A percentile compares a stretch with the other conserved stretches of the same genome.
These are phyloP conservation scores for Alces alces DNA, from an alignment of 2,113 vertebrate genomes.

Conservation along the genomic window DNA sequence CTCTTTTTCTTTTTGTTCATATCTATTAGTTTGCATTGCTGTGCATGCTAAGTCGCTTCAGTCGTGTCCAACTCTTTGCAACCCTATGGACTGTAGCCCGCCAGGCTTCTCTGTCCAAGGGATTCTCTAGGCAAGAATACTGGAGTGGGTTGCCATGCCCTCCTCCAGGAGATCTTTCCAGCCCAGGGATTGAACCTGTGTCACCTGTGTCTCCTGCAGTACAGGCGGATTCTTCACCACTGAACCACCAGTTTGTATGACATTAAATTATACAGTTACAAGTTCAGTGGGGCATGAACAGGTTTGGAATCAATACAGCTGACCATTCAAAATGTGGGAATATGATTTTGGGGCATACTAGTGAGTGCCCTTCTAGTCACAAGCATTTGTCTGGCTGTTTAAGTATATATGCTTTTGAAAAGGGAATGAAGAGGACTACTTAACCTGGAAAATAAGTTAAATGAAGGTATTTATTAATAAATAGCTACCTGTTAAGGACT, in stretches of 20 bases:
- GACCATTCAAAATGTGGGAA: background rate
- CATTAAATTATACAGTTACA: background rate
- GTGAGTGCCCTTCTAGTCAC: background rate
- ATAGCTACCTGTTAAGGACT: background rate
- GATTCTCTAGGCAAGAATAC: background rate
- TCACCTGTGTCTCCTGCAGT: background rate
- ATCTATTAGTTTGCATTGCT: background rate
- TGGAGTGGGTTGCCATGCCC: background rate
- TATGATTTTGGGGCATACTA: background rate
- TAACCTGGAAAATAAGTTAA: background rate
- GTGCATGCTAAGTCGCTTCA: background rate
- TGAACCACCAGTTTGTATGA: background rate
- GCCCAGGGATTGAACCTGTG: background rate
- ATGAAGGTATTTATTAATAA: background rate
- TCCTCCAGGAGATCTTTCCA: background rate
- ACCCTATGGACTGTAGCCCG: background rate
- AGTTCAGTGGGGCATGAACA: background rate
- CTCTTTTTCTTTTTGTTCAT: background rate
- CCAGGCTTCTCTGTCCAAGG: background rate
- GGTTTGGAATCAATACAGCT: background rate
- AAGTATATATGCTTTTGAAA: background rate
- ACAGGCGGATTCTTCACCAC: background rate
- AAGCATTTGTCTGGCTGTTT: background rate
- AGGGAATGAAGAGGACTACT: background rate
- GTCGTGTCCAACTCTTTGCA: background rate